Base-by-base conservation (phyloP, 64 coral and sea anemone genomes). In the Catalaphyllia jardinei region DNA sequence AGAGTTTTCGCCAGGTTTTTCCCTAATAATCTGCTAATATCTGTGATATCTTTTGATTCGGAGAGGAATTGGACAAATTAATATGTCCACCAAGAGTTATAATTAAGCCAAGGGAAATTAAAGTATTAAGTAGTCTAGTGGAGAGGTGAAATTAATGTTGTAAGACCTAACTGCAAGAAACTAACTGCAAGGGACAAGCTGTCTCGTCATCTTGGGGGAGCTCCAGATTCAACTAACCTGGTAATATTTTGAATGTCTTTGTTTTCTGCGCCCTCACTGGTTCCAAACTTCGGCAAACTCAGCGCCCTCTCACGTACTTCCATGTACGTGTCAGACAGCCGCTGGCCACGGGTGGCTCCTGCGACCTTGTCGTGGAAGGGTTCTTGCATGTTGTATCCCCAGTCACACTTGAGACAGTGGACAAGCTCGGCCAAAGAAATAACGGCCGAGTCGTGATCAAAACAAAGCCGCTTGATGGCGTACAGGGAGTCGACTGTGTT, bases 391-490 rank as follows among this genome's bases (percentile, higher is more conserved):
- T 89, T 86, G 54, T 75, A 81, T 27, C 94, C 90, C 90, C 91
- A 96, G 25, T 93, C 91, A 29, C 81, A 92, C 71, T 96, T 96
- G 13, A 96, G 87, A 29, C 90, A 92, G 8, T 64, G 73, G 63
- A 96, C 87, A 75, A 96, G 65, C 52, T 96, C 87, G n/a, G 63
- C 24, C 61, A 96, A 77, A 39, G 94, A 88, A 46, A 96, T 13
- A 3, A 88, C 61, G 0, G 91, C 87, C 3, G 80, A 81, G 49
- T 91, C 91, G 10, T 93, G 75, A 71, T 93, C 91, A 93, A 96
- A 96, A 39, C 94, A 96, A 19, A 96, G 83, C 87, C 71, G 73
- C 65, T 96, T 92, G 42, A 96, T 91, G 33, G 94, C 94, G 67
- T 96, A 96, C 22, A 96, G 77, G 0, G 94, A 54, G 52, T 96